These are phyloP conservation scores for Rotaria socialis DNA, from an alignment of 2,888 invertebrate species.

Conservation along the genomic window DNA sequence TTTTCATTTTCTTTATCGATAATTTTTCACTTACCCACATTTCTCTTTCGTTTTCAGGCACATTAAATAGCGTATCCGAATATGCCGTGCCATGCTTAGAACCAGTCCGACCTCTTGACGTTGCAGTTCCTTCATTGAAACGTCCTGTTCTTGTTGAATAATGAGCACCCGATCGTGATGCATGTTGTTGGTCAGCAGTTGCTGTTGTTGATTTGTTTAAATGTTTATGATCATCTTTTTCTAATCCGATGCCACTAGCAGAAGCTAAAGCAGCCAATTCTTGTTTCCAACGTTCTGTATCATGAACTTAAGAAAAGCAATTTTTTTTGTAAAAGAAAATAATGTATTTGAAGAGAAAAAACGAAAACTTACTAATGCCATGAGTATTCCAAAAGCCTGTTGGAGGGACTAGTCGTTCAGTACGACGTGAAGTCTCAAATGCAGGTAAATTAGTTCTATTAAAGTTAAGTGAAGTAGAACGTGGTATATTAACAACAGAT, in stretches of 20 bases:
- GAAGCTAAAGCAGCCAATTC: conserved; percentile 43
- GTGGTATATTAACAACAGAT: neutral
- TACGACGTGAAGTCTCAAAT: conserved; percentile 31
- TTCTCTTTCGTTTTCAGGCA: conserved; percentile 41
- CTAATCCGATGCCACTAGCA: conserved; percentile 35
- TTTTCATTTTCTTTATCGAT: too few relatives aligned
- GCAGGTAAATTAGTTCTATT: conserved; percentile 10
- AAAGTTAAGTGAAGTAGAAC: neutral
- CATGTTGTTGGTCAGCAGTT: conserved; percentile 32
- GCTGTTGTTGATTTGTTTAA: conserved; percentile 31
- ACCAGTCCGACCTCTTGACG: neutral
- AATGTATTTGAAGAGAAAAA: neutral
- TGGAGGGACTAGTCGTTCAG: conserved; percentile 42
- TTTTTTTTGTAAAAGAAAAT: neutral
- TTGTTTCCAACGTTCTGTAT: conserved; percentile 42
- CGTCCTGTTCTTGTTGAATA: conserved; percentile 24
- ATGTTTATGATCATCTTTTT: conserved; percentile 38
- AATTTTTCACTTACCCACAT: conserved; percentile 39
- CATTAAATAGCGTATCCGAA: neutral
- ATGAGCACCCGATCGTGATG: conserved; percentile 38
- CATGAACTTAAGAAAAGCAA: conserved; percentile 33
- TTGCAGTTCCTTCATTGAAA: neutral
- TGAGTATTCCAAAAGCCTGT: conserved; percentile 40
- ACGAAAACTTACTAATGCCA: conserved; percentile 32
- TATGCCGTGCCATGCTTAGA: neutral